Base-by-base conservation (phyloP, 1,140 invertebrate genomes). In the Drosophila subobscura region DNA sequence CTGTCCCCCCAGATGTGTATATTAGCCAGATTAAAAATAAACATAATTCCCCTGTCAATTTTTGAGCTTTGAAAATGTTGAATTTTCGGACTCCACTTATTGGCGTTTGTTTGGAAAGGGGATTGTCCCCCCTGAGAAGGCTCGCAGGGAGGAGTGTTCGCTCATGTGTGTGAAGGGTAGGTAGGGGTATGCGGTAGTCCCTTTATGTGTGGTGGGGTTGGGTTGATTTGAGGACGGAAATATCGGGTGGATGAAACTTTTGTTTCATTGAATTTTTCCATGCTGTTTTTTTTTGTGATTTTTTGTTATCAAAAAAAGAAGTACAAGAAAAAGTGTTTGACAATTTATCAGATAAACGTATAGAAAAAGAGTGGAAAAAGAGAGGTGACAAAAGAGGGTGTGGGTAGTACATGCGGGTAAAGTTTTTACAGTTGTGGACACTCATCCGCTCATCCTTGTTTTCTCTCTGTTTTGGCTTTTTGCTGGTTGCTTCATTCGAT, bases 11-110 rank as follows among this genome's bases (percentile, higher is more conserved):
- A 58, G 72, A 72, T 64, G 55, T 70, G 22, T 76, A 46, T 79
- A 84, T 84, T 75, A 64, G 63, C 79, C 59, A 10, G 45, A 67
- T 78, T 84, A 67, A 63, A 83, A 77, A 61, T 56, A 66, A 49
- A 58, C 55, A 47, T 59, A 37, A 12, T 40, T 53, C 12, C 54
- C 58, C 46, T 61, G 63, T 63, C 70, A 53, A 66, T 74, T 59
- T 66, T 45, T 49, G n/a, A 40, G 41, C 29, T 44, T 25, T 44
- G 23, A 50, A 53, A 14, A 50, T 42, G 54, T 25, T 22, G 16
- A 20, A 50, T 53, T 33, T 20, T 22, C 12, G 29, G 60, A 53
- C 40, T 55, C 47, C 64, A 71, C 61, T 68, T 61, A 79, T 79
- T 79, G 50, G 76, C 67, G 73, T 42, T 46, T 27, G 25, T 1